Percentiles rank a stretch among this genome's conserved stretches.
Evolutionary conservation across 2,113 vertebrate species (phyloP).

Genomic region (Saccopteryx leptura): DNA sequence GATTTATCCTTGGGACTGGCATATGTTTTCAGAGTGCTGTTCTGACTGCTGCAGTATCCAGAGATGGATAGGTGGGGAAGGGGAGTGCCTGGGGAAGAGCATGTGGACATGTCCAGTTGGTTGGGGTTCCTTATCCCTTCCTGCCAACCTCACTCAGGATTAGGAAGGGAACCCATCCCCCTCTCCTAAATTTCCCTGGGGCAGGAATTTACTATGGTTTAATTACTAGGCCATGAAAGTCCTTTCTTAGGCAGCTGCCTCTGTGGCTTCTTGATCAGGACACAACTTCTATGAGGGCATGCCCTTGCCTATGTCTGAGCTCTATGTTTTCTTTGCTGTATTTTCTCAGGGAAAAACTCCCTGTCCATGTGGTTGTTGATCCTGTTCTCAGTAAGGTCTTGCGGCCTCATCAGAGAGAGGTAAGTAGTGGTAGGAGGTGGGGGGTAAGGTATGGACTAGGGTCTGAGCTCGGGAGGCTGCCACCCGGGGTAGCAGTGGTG

Average conservation of each 20-base stretch:
- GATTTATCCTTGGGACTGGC: neutral
- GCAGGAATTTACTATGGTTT: constrained; percentile 22
- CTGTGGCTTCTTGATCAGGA: constrained; percentile 18
- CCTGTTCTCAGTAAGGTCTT: constrained; percentile 95
- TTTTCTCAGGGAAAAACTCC: constrained; percentile 90
- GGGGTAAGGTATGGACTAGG: neutral
- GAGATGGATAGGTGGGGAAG: constrained; percentile 94
- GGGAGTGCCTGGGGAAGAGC: constrained; percentile 92
- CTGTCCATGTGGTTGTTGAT: constrained; percentile 98
- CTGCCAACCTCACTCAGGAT: neutral
- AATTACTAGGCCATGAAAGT: neutral
- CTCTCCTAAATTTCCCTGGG: neutral
- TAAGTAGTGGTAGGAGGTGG: constrained; percentile 82
- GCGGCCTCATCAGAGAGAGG: constrained; percentile 98
- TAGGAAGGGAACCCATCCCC: neutral
- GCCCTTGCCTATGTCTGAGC: neutral
- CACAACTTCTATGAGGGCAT: constrained; percentile 10
- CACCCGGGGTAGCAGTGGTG: neutral
- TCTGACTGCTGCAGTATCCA: neutral
- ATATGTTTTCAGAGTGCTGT: constrained; percentile 7
- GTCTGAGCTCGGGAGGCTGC: neutral
- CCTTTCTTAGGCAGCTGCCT: neutral
- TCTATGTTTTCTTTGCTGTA: constrained; percentile 55
- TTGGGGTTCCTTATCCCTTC: neutral
- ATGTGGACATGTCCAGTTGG: constrained; percentile 82